Evolutionary conservation across 2,113 vertebrate genomes (phyloP), one percentile per base, ranked within the genome.

Genomic region (Murina feae): DNA sequence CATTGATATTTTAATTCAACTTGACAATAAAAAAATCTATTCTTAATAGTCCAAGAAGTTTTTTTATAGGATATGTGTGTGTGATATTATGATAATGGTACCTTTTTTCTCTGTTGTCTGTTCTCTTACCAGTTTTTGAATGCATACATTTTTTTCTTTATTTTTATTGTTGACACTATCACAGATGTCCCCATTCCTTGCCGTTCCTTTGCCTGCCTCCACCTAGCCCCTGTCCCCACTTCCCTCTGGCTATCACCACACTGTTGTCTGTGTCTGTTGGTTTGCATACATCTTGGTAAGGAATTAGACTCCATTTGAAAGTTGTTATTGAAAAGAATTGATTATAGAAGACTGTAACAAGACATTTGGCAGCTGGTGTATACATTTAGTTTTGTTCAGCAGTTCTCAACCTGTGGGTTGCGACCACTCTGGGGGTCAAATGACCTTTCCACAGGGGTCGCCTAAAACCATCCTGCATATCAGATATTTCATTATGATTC

Each of bases 271-370:
- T n/a, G 12, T n/a, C 63, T 66, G 1, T 66, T 32, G 63, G 63
- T 66, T n/a, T 90, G 9, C 7, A 20, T 44, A 23, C 39, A 37
- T 44, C n/a, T 79, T 80, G 47, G 35, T 75, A 90, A 84, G 58
- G 66, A 96, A 51, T 79, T 92, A 65, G 37, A 66, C 35, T 94
- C 30, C 17, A 53, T 60, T 91, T 93, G 66, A 30, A 95, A 83
- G 60, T 82, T 82, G 74, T 89, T 65, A 68, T 44, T 85, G 72
- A 74, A 86, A 91, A 80, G 32, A 93, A 82, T 23, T 60, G 16
- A 80, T 79, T 89, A 5, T 35, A 95, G 60, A 30, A 71, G 47
- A 58, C 42, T 95, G 12, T 28, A 30, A 87, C 6, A 60, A 78
- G 42, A 60, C 32, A 47, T 80, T 76, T 89, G 32, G 71, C 60